phyloP scores from a whole-genome alignment of 2,113 vertebrate genomes.

The Orthonyx spaldingii region DNA sequence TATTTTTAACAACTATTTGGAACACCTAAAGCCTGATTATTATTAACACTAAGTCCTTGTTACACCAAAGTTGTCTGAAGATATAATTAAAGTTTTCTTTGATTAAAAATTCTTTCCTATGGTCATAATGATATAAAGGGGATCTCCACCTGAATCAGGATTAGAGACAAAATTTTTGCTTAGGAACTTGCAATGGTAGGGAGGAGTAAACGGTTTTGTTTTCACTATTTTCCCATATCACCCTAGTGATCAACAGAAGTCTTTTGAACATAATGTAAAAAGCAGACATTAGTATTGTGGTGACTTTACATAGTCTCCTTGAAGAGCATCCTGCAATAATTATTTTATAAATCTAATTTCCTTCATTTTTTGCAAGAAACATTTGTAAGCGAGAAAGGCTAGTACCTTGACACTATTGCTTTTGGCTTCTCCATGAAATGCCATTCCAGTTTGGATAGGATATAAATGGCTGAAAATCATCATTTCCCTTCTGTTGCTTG shows the following conservation, averaged over 20 bases:
- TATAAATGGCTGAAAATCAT: constrained; percentile 1
- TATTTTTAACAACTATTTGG: constrained; percentile 19
- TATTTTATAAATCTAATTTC: neutral
- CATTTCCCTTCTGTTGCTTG: neutral
- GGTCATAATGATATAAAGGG: neutral
- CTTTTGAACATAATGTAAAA: neutral
- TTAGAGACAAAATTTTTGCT: neutral
- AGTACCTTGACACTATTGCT: neutral
- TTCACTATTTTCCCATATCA: neutral
- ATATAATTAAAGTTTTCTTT: neutral
- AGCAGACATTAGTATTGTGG: neutral
- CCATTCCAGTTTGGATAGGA: neutral
- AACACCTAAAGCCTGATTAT: constrained; percentile 32
- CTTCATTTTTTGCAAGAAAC: neutral
- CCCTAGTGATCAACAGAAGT: neutral
- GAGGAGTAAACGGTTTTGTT: neutral
- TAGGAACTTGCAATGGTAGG: neutral
- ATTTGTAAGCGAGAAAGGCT: neutral
- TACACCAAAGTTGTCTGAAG: neutral
- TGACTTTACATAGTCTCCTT: neutral
- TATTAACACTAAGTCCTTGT: constrained; percentile 3
- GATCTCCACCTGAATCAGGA: neutral
- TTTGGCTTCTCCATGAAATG: constrained; percentile 14
- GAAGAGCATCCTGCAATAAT: neutral
- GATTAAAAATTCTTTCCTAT: neutral